Base-by-base conservation (phyloP, 92 coral and sea anemone genomes). In the Epizoanthus stellaris region DNA sequence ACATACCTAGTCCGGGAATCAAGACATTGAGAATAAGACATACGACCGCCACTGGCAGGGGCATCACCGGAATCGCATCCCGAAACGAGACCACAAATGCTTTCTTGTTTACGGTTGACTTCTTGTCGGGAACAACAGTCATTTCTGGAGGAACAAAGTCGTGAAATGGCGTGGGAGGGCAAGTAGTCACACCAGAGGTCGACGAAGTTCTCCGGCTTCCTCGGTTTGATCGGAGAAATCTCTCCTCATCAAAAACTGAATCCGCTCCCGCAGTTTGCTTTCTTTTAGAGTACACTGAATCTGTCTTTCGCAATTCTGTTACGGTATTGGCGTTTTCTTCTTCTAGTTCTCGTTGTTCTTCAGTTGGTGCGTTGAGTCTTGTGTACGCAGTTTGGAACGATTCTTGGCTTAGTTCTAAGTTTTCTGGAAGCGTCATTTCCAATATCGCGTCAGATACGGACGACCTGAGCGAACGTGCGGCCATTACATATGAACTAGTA, bases 1-100 rank as follows among this genome's bases (percentile, higher is more conserved):
- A 53, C 91, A 86, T 75, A 96, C 99, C 99, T 47, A 91, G 86
- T 19, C 99, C 98, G 17, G 99, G 99, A 3, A 94, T 36, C 23
- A 93, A 14, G 67, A 91, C 72, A 87, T 96, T 96, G 13, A 92
- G 86, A 23, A 96, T 86, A 64, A 96, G 91, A 87, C 99, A 96
- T 74, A 96, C 54, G 66, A 96, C 89, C n/a, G 99, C 99, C 10
- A 87, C 72, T 17, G 90, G 87, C 71, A 81, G 89, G 3, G 99
- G 95, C 77, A 96, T 70, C 20, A 93, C 88, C 6, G 99, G 99
- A 47, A 96, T 91, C 15, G 82, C 91, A n/a, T 76, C 88, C 30
- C 75, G 42, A 77, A 79, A 79, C 43, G 83, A 79, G 14, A 64
- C 42, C 25, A 79, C 70, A 42, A 79, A 39, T 43, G 83, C 20